These are phyloP conservation scores for Sakesphorus luctuosus DNA, from an alignment of 2,113 vertebrate species.

Conservation along the genomic window DNA sequence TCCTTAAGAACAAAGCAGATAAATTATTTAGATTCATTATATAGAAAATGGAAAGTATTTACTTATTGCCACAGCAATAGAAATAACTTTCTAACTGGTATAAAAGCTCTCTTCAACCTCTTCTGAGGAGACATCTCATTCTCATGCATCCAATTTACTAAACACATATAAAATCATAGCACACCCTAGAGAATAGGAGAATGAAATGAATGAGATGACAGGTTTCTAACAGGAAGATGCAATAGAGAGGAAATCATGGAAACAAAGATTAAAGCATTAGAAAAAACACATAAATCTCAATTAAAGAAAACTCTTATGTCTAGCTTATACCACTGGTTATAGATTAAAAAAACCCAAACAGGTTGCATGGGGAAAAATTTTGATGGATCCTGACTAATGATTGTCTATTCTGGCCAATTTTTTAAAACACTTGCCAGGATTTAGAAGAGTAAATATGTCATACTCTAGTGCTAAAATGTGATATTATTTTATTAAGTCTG, in stretches of 20 bases:
- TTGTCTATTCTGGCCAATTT: not conserved
- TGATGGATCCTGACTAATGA: not conserved
- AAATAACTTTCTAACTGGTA: not conserved
- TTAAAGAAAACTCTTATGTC: not conserved
- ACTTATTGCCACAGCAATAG: constrained; percentile 29
- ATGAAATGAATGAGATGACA: not conserved
- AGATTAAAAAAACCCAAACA: not conserved
- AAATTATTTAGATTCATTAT: constrained; percentile 38
- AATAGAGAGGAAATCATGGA: not conserved
- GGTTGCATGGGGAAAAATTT: not conserved
- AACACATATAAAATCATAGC: not conserved
- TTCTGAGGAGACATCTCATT: not conserved
- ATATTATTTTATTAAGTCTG: not conserved
- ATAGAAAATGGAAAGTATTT: constrained; percentile 39
- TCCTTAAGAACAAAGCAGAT: constrained; percentile 34
- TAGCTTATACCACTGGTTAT: not conserved
- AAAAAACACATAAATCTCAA: not conserved
- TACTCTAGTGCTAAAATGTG: not conserved
- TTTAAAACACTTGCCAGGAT: not conserved
- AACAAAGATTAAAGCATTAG: not conserved
- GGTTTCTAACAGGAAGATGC: not conserved
- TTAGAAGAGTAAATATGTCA: not conserved
- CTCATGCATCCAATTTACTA: not conserved
- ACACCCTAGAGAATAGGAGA: not conserved
- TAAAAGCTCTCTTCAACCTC: not conserved